Evolutionary conservation across 2,113 vertebrate genomes (phyloP).

Genomic region (Tragelaphus strepsiceros): DNA sequence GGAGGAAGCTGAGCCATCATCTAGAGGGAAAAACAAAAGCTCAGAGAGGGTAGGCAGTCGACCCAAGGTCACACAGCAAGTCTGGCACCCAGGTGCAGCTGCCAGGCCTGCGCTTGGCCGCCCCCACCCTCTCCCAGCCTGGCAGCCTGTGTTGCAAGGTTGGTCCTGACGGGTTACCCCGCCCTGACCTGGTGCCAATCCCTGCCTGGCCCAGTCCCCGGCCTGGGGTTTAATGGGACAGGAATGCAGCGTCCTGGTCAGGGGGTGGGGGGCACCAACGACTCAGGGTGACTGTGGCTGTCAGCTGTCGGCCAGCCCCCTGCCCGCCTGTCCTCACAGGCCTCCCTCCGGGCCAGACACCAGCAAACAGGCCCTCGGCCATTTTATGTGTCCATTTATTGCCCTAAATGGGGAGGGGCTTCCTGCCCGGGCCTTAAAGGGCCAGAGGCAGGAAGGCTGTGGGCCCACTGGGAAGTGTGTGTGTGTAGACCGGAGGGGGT

Average conservation of each 20-base stretch:
- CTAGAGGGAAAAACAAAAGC: not conserved
- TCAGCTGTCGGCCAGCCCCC: not conserved
- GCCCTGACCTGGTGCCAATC: conserved; percentile 75
- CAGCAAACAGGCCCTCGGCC: conserved; percentile 49
- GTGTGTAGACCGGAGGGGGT: not conserved
- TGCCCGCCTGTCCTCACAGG: not conserved
- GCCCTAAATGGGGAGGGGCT: conserved; percentile 75
- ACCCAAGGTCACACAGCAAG: conserved; percentile 54
- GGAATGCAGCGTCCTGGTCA: conserved; percentile 42
- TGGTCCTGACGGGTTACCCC: conserved; percentile 70
- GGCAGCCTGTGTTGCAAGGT: conserved; percentile 71
- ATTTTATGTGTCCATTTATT: conserved; percentile 69
- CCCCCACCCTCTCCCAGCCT: conserved; percentile 20
- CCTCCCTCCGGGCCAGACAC: not conserved
- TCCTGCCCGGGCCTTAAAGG: conserved; percentile 73
- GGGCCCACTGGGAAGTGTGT: conserved; percentile 32
- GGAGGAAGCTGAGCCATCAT: not conserved
- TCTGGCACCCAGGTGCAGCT: conserved; percentile 1
- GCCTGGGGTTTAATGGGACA: conserved; percentile 66
- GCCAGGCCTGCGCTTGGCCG: not conserved
- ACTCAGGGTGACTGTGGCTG: not conserved
- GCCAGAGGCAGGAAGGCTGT: conserved; percentile 66
- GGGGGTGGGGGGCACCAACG: not conserved
- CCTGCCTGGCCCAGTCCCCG: conserved; percentile 71
- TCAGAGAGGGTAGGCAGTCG: conserved; percentile 22